Conservation (phyloP, 2,113 vertebrate species). For the Podarcis muralis region DNA sequence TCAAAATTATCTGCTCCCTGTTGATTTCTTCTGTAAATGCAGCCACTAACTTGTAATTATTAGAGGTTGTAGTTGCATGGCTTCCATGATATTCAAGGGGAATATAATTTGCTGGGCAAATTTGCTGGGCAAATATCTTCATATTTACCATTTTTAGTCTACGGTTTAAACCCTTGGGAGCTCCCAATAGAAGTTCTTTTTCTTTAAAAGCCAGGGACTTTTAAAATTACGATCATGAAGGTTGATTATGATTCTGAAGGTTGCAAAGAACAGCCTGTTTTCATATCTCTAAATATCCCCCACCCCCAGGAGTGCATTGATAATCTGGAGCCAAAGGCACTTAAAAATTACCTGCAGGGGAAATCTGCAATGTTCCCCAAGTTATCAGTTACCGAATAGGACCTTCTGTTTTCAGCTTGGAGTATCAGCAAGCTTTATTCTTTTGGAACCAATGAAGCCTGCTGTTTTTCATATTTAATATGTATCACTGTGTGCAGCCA, state of each 20-base stretch:
- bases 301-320: not conserved
- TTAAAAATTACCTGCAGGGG: not conserved
- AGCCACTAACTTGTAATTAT: not conserved
- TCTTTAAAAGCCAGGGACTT: not conserved
- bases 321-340: not conserved
- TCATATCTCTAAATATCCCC: not conserved
- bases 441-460: not conserved
- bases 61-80: not conserved
- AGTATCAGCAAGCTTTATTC: not conserved
- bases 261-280: not conserved
- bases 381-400: not conserved
- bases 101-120: not conserved
- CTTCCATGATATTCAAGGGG: not conserved
- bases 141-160: not conserved
- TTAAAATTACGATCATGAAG: too few relatives aligned
- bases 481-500: not conserved
- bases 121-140: not conserved
- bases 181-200: not conserved
- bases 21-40: not conserved
- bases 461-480: constrained; percentile 5
- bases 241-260: not conserved
- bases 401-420: constrained; percentile 1
- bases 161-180: not conserved
- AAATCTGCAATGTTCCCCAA: not conserved
- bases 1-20: not conserved